These are phyloP conservation scores for Liasis olivaceus DNA, from an alignment of 2,797 vertebrate genomes.

Conservation along the genomic window DNA sequence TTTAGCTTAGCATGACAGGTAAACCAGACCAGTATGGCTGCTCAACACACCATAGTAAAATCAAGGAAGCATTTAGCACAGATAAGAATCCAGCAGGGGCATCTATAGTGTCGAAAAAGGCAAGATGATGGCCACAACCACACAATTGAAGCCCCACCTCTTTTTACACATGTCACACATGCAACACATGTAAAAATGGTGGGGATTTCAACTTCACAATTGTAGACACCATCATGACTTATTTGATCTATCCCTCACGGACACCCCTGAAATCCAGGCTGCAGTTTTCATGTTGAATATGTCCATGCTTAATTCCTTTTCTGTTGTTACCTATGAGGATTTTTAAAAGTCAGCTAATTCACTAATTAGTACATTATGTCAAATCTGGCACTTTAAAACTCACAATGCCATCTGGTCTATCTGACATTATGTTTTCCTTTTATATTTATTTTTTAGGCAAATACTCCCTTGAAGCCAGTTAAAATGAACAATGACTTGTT, in stretches of 20 bases:
- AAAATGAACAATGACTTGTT: not conserved
- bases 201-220: not conserved
- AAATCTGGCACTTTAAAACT: constrained; percentile 12
- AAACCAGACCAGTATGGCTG: not conserved
- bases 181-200: not conserved
- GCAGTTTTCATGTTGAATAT: constrained; percentile 10
- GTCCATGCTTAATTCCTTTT: not conserved
- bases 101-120: not conserved
- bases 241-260: not conserved
- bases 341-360: constrained; percentile 2
- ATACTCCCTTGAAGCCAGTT: not conserved
- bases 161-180: not conserved
- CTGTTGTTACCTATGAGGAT: not conserved
- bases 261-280: not conserved
- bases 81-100: not conserved
- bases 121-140: not conserved
- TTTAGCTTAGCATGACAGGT: not conserved
- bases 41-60: not conserved
- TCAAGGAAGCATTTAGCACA: not conserved
- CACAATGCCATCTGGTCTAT: constrained; percentile 6
- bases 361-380: constrained; percentile 19
- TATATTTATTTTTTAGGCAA: not conserved
- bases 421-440: constrained; percentile 11
- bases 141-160: not conserved
- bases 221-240: not conserved